Conservation (phyloP, 2,797 vertebrate species). For the Ptychobarbus kaznakovi region DNA sequence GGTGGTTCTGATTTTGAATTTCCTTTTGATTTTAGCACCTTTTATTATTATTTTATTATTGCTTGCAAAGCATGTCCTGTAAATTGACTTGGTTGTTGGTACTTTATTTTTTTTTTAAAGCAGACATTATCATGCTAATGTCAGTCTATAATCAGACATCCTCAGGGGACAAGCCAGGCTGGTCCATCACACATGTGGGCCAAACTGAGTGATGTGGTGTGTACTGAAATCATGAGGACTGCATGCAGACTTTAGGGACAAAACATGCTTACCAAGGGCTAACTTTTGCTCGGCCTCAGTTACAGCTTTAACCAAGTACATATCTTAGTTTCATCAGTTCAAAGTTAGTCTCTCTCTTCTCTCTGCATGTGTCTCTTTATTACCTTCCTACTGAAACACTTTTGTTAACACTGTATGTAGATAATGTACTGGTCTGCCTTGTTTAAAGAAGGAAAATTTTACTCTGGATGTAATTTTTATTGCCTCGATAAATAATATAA, state of each 20-base stretch:
- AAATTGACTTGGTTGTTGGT: constrained; percentile 40
- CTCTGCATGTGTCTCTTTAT: constrained; percentile 9
- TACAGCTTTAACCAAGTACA: constrained; percentile 58
- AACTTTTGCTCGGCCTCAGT: constrained; percentile 51
- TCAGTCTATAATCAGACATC: constrained; percentile 28
- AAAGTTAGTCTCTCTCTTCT: neutral
- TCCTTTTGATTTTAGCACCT: constrained; percentile 42
- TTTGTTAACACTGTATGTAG: constrained; percentile 67
- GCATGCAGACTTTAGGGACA: constrained; percentile 33
- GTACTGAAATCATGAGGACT: constrained; percentile 8
- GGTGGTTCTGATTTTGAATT: neutral
- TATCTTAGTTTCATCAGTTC: constrained; percentile 24
- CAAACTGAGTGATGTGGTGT: constrained; percentile 22
- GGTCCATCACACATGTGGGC: constrained; percentile 15
- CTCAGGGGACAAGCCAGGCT: constrained; percentile 26
- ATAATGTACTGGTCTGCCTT: constrained; percentile 63
- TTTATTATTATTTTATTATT: constrained; percentile 30
- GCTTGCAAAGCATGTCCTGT: constrained; percentile 27
- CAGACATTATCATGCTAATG: constrained; percentile 26
- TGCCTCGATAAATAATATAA: constrained; percentile 70
- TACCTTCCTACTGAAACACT: constrained; percentile 56
- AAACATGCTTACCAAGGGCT: constrained; percentile 54
- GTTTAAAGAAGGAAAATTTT: constrained; percentile 74
- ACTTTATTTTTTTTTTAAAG: constrained; percentile 8
- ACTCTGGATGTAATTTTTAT: constrained; percentile 76